Base-by-base conservation (phyloP, 2,888 invertebrate genomes). In the Agrochola macilenta region DNA sequence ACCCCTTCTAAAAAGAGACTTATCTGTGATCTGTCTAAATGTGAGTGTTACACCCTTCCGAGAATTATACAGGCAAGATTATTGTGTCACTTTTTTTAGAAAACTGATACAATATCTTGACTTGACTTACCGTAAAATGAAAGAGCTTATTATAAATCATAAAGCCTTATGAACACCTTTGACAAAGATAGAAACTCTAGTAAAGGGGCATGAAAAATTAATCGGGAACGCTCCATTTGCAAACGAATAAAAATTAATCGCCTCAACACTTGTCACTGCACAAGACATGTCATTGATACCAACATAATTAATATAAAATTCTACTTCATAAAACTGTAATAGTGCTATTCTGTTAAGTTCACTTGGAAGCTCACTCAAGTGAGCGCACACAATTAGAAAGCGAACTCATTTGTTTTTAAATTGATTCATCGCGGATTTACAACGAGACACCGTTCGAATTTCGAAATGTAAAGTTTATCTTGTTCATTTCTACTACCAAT, bases 161-260 rank as follows among this genome's bases (percentile, higher is more conserved):
- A 2, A 73, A n/a, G 39, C 26, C 5, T 30, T 23, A 5, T 61
- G 23, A 69, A 61, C 54, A 39, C 58, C 30, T 35, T 52, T n/a
- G 26, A 57, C 39, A 54, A 3, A 8, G 5, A 66, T 60, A 72
- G 52, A 72, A 73, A 60, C 9, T 35, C 7, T 11, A n/a, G 7
- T 43, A 52, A 52, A 65, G 14, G 1, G n/a, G 43, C 52, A 52
- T 58, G 39, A 49, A 39, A 70, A 49, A 57, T 14, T 20, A 35
- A 73, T 60, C 46, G n/a, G 39, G 39, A 66, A 35, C 73, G 26
- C 20, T 66, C 26, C n/a, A n/a, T 74, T 66, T 66, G 26, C 26
- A 57, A 61, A 73, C 66, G 39, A 73, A 65, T 54, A 49, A 60
- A 60, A 54, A 23, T 35, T 26, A 64, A 79, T 79, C 58, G 23